Base-by-base conservation (phyloP, 2,113 vertebrate species). In the Polypterus senegalus region DNA sequence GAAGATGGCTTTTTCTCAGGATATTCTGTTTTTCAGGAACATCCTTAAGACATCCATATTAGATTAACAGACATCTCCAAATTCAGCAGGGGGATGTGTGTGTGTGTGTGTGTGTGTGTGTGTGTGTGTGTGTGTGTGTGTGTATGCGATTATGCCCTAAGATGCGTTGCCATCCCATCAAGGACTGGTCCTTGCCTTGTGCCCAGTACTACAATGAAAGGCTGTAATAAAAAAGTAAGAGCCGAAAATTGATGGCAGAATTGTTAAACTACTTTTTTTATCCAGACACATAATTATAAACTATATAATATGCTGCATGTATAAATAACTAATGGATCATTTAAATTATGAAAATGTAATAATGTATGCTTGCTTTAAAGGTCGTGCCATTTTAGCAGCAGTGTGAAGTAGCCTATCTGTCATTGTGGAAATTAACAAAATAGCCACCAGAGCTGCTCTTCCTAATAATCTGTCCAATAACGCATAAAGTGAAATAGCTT, bases 381-480 rank as follows among this genome's bases (percentile, higher is more conserved):
- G 65, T 66, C 55, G 58, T 58, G 60, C 47, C 61, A 44, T 53
- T 57, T 57, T 47, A 62, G 65, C 48, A 11, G 27, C n/a, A 44
- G 4, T 48, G 11, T 8, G 7, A 47, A 61, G 59, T 48, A 9
- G 8, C 54, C 64, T 59, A 65, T 65, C 64, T 65, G 59, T 65
- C 64, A 60, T 49, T 49, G 7, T 3, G 61, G 43, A 11, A n/a
- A 11, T 62, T 46, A 54, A 47, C 53, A 10, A 7, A 27, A 56
- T 47, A 56, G 10, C 61, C 53, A 48, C n/a, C 10, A 9, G 4
- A 10, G n/a, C 45, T 45, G 61, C 61, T 62, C 52, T 48, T 7
- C 45, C 61, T 62, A 56, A 56, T 57, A 62, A 48, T 46, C 46
- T 54, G 9, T 48, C 46, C 61, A 62, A 43, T 56, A 62, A 56